phyloP scores from a whole-genome alignment of 2,888 invertebrate genomes.

The Drosophila melanosoma region DNA sequence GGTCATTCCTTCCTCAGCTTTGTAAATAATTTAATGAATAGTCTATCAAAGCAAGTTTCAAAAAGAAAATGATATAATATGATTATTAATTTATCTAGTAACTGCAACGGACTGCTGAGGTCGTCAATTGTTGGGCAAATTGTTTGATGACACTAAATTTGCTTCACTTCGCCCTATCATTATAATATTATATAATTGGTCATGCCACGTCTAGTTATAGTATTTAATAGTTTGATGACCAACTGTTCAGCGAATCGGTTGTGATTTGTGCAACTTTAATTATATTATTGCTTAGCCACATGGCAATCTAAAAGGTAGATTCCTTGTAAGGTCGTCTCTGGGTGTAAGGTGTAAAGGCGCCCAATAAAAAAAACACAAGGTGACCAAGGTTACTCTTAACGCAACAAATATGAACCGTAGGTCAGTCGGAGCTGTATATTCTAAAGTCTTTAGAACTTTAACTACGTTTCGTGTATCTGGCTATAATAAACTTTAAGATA shows the following conservation, averaged over 20 bases:
- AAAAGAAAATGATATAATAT: constrained; percentile 1
- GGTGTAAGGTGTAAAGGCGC: constrained; percentile 15
- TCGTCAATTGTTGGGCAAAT: neutral
- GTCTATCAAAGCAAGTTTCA: neutral
- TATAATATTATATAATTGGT: neutral
- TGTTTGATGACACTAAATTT: constrained; percentile 4
- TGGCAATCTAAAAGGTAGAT: neutral
- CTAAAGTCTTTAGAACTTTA: neutral
- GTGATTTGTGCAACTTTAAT: constrained; percentile 5
- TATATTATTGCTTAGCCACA: neutral
- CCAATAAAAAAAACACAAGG: constrained; percentile 31
- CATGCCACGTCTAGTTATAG: constrained; percentile 3
- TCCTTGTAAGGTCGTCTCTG: constrained; percentile 31
- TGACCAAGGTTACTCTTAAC: constrained; percentile 12
- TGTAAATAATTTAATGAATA: neutral
- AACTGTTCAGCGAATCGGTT: neutral
- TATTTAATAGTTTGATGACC: neutral
- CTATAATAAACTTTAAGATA: neutral
- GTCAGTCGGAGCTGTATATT: constrained; percentile 14
- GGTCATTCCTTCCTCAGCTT: neutral
- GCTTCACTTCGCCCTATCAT: constrained; percentile 13
- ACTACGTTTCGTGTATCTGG: neutral
- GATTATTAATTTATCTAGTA: neutral
- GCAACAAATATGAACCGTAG: neutral
- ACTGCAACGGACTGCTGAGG: constrained; percentile 14